These are phyloP conservation scores for Chelidonichthys spinosus DNA, from an alignment of 2,797 vertebrate genomes.

Conservation along the genomic window DNA sequence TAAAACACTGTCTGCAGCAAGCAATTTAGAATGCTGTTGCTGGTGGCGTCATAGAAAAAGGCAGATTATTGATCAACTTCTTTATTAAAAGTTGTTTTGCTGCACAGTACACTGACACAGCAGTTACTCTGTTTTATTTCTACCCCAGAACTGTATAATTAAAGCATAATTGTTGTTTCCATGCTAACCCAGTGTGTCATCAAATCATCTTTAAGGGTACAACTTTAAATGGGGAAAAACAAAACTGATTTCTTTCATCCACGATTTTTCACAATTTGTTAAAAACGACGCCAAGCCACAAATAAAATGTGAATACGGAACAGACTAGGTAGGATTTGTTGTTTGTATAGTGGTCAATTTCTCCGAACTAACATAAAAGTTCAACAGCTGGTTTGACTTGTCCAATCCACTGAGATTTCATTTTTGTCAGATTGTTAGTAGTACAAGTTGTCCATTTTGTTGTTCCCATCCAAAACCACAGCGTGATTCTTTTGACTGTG, in stretches of 20 bases:
- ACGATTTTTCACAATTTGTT: constrained; percentile 6
- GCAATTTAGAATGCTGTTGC: neutral
- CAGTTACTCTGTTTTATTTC: constrained; percentile 2
- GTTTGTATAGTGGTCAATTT: constrained; percentile 10
- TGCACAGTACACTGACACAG: neutral
- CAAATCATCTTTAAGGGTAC: neutral
- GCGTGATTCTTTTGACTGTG: constrained; percentile 16
- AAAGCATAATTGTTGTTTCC: neutral
- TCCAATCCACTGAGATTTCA: neutral
- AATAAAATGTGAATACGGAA: constrained; percentile 26
- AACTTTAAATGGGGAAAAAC: neutral
- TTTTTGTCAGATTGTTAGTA: constrained; percentile 9
- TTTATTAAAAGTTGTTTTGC: neutral
- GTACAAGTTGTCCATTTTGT: neutral
- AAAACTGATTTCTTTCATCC: neutral
- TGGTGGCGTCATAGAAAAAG: neutral
- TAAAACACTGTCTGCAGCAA: neutral
- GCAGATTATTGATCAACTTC: neutral
- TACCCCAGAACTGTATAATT: neutral
- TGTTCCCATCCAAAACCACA: constrained; percentile 25
- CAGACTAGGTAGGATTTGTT: constrained; percentile 6
- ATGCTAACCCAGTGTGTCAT: neutral
- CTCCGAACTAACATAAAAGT: constrained; percentile 20
- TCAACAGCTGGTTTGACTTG: constrained; percentile 49
- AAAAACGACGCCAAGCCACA: constrained; percentile 6